A percentile compares a stretch with the other conserved stretches of the same genome.
Conservation (phyloP, 2,888 invertebrate genomes). For the Charanyca ferruginea region DNA sequence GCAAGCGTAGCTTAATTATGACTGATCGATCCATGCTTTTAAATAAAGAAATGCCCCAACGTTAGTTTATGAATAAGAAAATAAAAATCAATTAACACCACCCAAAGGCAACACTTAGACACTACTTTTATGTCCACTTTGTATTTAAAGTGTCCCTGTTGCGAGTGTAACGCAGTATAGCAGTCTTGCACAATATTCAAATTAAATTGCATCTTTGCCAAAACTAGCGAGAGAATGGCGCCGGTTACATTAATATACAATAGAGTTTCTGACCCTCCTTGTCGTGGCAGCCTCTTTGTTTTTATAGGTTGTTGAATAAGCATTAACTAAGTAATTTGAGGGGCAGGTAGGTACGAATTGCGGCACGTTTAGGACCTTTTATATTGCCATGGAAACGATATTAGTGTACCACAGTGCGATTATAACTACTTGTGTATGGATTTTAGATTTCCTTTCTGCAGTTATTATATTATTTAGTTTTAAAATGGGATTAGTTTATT, state of each 20-base stretch:
- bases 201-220: conserved; percentile 91
- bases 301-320: conserved; percentile 89
- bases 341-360: conserved; percentile 80
- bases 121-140: conserved; percentile 86
- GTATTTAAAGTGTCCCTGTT: conserved; percentile 86
- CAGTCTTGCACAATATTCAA: conserved; percentile 90
- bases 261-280: conserved; percentile 86
- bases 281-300: conserved; percentile 85
- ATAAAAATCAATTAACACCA: conserved; percentile 76
- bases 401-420: conserved; percentile 58
- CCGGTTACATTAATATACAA: conserved; percentile 90
- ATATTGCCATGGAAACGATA: conserved; percentile 70
- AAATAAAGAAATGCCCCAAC: too few relatives aligned
- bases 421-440: conserved; percentile 51
- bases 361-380: conserved; percentile 74
- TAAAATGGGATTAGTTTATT: background rate
- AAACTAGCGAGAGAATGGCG: conserved; percentile 89
- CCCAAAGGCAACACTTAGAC: conserved; percentile 72
- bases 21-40: too few relatives aligned
- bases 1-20: too few relatives aligned
- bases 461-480: background rate
- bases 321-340: conserved; percentile 85
- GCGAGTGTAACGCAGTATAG: conserved; percentile 84
- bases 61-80: background rate
- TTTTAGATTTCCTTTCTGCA: conserved; percentile 27